These are phyloP conservation scores for Lissocephala sabroskyi DNA, from an alignment of 2,888 invertebrate species.

Conservation along the genomic window DNA sequence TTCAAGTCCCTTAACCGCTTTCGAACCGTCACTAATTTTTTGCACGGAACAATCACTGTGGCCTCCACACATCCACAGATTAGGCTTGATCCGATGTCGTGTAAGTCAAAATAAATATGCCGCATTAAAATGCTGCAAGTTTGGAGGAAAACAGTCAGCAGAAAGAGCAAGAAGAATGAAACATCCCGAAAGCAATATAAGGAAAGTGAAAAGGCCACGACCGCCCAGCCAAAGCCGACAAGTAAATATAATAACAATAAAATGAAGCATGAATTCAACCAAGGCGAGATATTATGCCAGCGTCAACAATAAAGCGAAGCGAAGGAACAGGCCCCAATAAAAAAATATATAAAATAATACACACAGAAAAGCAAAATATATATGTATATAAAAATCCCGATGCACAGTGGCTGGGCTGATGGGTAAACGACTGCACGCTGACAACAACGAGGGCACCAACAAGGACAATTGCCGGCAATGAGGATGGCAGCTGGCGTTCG, in stretches of 20 bases:
- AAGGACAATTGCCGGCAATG: conserved; percentile 40
- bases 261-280: conserved; percentile 50
- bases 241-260: conserved; percentile 66
- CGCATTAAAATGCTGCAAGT: conserved; percentile 24
- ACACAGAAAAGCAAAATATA: too few species aligned
- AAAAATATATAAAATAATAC: too few species aligned
- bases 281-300: conserved; percentile 60
- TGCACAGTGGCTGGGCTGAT: too few species aligned
- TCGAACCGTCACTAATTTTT: too few species aligned
- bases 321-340: not conserved
- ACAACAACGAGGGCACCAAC: conserved; percentile 16
- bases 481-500: not conserved
- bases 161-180: too few species aligned
- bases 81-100: not conserved
- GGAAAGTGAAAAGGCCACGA: conserved; percentile 1
- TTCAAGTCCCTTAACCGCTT: too few species aligned
- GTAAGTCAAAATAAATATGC: conserved; percentile 36
- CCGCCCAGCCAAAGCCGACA: conserved; percentile 50
- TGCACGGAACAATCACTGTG: too few species aligned
- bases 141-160: conserved; percentile 11
- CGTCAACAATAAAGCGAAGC: conserved; percentile 38
- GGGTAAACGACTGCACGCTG: not conserved
- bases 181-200: not conserved
- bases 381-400: too few species aligned
- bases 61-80: too few species aligned